Base-by-base conservation (phyloP, 2,113 vertebrate genomes). In the Actinemys pallida region DNA sequence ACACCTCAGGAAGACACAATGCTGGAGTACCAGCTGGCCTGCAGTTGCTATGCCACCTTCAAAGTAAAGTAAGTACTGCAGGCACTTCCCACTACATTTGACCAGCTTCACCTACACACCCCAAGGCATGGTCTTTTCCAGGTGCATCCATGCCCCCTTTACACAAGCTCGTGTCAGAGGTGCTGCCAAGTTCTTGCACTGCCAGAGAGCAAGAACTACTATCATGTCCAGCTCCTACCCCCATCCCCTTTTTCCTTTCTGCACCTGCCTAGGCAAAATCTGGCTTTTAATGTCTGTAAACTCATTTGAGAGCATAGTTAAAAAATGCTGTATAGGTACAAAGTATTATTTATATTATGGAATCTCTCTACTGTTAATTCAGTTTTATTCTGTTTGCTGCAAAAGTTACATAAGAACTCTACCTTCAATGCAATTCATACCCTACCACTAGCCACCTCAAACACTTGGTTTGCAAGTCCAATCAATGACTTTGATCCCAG, bases 401-500 rank as follows among this genome's bases (percentile, higher is more conserved):
- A 49, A 88, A 83, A 91, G 45, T 82, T 88, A 65, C 39, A 53
- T 49, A 76, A 81, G 83, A 97, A 62, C 0, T 0, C 69, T 81
- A 31, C 83, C 69, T 96, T 80, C 81, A 75, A 89, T 62, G n/a
- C 87, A 95, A 95, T 84, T 81, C 86, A 91, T 22, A 80, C 80
- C 90, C 83, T 75, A 76, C 45, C 76, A 90, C 19, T 56, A 91
- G 75, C 59, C 65, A 91, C 80, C 54, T 88, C 94, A 83, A 94
- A 96, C 4, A 89, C 84, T 90, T 95, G 82, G 53, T 80, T 92
- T 94, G 24, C 69, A 97, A 96, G 47, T 93, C 75, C 85, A 93
- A 95, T 95, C 93, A 16, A 59, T 87, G 53, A 93, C 91, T 98
- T 97, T 94, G 87, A 97, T 95, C 91, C 78, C 72, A 88, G 59